Base-by-base conservation (phyloP, 2,888 invertebrate species). In the Arenicola marina region DNA sequence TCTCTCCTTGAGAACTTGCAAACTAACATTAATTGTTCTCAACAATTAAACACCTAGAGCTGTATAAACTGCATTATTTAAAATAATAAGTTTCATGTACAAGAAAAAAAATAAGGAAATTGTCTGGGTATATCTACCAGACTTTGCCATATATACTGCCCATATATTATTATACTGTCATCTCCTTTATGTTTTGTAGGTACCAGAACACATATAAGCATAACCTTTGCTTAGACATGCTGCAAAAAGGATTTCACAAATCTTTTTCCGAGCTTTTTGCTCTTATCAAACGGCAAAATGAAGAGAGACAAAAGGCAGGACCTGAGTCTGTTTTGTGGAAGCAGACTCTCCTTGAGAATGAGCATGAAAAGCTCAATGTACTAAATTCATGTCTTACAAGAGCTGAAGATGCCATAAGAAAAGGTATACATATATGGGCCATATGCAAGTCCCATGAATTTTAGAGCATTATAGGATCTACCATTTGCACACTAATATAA, bases 131-230 rank as follows among this genome's bases (percentile, higher is more conserved):
- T 15, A 38, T 38, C n/a, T 15, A 38, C n/a, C n/a, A n/a, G 43
- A 38, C n/a, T 15, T 38, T 11, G n/a, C 11, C 11, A 38, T 15
- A 38, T 38, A 38, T 53, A 53, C 32, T 38, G 15, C 21, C 7
- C 7, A 18, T 7, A 11, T 18, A 18, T 51, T 51, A 2, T 51
- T 4, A 18, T 3, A 2, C 53, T 11, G 31, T 28, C 31, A 26
- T 56, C 26, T 34, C 1, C n/a, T n/a, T 53, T 48, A 2, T 29
- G 11, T 38, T 38, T 59, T 46, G 38, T 58, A 69, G 69, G 46
- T 81, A 76, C 68, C 73, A 81, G 44, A 78, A 82, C 62, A 70
- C 78, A 31, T 83, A 78, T 69, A 80, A 78, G 67, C 82, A 83
- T 71, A 81, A 75, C 45, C 71, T 83, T 32, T 83, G 80, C 67